Evolutionary conservation across 2,888 invertebrate genomes (phyloP).

Genomic region (Trichogramma evanescens): DNA sequence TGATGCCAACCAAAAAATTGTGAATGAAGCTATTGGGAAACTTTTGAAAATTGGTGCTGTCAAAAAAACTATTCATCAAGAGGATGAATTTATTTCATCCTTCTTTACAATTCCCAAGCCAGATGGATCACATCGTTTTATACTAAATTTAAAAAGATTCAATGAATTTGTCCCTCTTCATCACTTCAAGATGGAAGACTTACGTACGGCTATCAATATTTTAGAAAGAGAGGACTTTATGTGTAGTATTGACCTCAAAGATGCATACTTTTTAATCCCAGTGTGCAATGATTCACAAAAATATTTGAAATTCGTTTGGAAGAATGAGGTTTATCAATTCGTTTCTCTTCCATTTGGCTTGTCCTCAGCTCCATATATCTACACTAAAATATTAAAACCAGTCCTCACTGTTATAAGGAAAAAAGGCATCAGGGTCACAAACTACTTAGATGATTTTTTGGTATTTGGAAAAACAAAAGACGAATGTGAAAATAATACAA

Average conservation of each 20-base stretch:
- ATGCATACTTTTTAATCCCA: neutral
- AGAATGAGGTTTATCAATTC: neutral
- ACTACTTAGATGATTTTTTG: slow-evolving; percentile 6
- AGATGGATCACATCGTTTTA: neutral
- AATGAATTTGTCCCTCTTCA: neutral
- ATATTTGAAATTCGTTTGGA: neutral
- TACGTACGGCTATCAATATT: neutral
- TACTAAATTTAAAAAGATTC: neutral
- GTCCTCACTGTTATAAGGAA: neutral
- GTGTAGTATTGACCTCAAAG: neutral
- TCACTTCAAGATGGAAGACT: neutral
- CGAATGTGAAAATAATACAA: neutral
- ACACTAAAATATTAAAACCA: slow-evolving; percentile 1
- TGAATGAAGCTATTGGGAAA: too few relatives aligned
- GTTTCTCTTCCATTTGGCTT: neutral
- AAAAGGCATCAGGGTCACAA: neutral
- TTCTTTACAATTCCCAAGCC: neutral
- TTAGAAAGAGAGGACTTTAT: neutral
- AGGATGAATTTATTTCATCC: neutral
- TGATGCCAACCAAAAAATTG: too few relatives aligned
- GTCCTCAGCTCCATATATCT: neutral
- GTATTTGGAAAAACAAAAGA: neutral
- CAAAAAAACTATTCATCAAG: too few relatives aligned
- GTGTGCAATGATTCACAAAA: neutral
- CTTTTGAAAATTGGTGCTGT: too few relatives aligned